A percentile compares a stretch with the other conserved stretches of the same genome.
phyloP scores from a whole-genome alignment of 2,888 invertebrate species.

The Meiosimyza platycephala region DNA sequence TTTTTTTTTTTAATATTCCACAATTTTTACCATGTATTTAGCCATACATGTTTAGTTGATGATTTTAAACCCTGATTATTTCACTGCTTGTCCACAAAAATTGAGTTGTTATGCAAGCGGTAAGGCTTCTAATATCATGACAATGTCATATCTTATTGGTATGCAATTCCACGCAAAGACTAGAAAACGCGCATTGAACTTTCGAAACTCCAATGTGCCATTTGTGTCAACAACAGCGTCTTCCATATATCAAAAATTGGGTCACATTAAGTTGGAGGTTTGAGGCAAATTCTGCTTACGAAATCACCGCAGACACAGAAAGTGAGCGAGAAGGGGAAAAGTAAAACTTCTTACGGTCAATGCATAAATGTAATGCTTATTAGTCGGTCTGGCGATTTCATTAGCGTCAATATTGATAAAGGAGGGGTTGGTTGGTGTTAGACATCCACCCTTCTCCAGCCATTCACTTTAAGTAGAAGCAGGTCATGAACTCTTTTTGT shows the following conservation, averaged over 20 bases:
- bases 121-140: too few relatives aligned
- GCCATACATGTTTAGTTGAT: too few relatives aligned
- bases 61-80: too few relatives aligned
- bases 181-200: too few relatives aligned
- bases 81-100: constrained; percentile 1
- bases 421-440: too few relatives aligned
- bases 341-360: constrained; percentile 12
- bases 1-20: too few relatives aligned
- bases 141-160: too few relatives aligned
- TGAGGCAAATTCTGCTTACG: constrained; percentile 34
- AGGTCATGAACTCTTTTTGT: constrained; percentile 17
- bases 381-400: constrained; percentile 14
- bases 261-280: neutral
- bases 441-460: neutral
- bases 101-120: constrained; percentile 21
- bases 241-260: neutral
- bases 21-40: too few relatives aligned
- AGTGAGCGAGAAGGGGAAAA: neutral
- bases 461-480: neutral
- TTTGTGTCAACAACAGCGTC: constrained; percentile 7
- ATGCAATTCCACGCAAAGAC: too few relatives aligned
- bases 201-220: neutral
- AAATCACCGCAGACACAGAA: constrained; percentile 39
- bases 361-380: neutral
- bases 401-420: constrained; percentile 17